Percentiles rank a stretch among this genome's conserved stretches.
Evolutionary conservation across 1,140 invertebrate species (phyloP).

Genomic region (Drosophila elegans): DNA sequence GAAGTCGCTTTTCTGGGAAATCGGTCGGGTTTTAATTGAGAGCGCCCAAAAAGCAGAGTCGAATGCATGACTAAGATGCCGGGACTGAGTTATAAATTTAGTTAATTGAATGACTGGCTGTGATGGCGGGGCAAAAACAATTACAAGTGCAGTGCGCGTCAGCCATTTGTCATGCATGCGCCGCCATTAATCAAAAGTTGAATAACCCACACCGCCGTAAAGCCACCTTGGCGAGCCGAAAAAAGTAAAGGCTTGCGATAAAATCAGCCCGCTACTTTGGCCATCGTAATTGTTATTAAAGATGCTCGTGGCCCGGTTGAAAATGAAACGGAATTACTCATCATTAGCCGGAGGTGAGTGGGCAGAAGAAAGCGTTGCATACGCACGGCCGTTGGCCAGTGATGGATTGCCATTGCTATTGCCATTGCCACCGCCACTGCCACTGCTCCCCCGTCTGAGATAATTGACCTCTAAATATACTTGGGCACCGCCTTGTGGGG

Average conservation of each 20-base stretch:
- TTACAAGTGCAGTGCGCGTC: conserved; percentile 63
- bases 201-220: conserved; percentile 36
- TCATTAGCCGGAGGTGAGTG: conserved; percentile 49
- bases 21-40: conserved; percentile 60
- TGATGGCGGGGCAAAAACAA: conserved; percentile 38
- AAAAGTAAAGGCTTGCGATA: conserved; percentile 44
- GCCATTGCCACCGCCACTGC: not conserved
- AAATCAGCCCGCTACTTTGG: conserved; percentile 32
- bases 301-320: conserved; percentile 38
- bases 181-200: conserved; percentile 79
- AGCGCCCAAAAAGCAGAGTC: conserved; percentile 12
- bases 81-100: conserved; percentile 60
- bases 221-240: conserved; percentile 8
- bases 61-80: conserved; percentile 60
- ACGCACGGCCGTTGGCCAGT: conserved; percentile 63
- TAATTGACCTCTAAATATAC: conserved; percentile 80
- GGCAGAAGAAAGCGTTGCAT: conserved; percentile 41
- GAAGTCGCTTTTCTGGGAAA: conserved; percentile 56
- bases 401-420: conserved; percentile 54
- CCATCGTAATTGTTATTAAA: conserved; percentile 64
- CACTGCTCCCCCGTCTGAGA: conserved; percentile 43
- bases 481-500: conserved; percentile 40
- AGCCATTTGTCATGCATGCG: conserved; percentile 71
- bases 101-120: conserved; percentile 49
- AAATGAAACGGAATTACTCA: conserved; percentile 70